Base-by-base conservation (phyloP, 2,113 vertebrate species). In the Alaudala cheleensis region DNA sequence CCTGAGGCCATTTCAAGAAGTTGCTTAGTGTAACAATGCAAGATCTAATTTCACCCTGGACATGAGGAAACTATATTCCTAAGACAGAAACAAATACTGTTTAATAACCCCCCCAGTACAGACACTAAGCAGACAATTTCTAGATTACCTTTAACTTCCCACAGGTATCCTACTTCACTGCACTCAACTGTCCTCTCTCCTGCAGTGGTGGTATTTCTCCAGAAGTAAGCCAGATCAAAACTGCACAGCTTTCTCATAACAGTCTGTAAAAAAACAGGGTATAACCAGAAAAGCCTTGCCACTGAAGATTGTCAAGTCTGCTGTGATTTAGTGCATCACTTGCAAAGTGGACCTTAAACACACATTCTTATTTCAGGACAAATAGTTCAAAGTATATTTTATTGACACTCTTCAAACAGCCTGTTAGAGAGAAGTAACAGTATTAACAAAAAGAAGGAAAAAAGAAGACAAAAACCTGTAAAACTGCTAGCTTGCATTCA, bases 401-500 rank as follows among this genome's bases (percentile, higher is more conserved):
- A 97, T 96, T 97, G 73, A 94, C 42, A 94, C 22, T 95, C 76
- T 96, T 76, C 69, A 82, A 96, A 97, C 54, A 96, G 95, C 62
- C 79, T 39, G 22, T 72, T 90, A 91, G 49, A 93, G 58, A 91
- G 61, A 78, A 94, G 39, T 64, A 45, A 72, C 67, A 93, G 49
- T 47, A 79, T 84, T 47, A 61, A 86, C 33, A 49, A 85, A 88
- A 90, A 54, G 31, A 45, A 62, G 6, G 39, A 56, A 44, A 60
- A 47, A 34, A 28, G 16, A 79, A 71, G 29, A 29, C 31, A 67
- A 24, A 45, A 67, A 76, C 10, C 50, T 86, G 81, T 94, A 96
- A 97, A 98, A 95, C 87, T 97, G 72, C 56, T 92, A 97, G 76
- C 61, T 97, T 96, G 81, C 96, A 91, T 98, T 98, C 98, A 98